phyloP scores from a whole-genome alignment of 2,113 vertebrate species.

The Beaufortia kweichowensis region DNA sequence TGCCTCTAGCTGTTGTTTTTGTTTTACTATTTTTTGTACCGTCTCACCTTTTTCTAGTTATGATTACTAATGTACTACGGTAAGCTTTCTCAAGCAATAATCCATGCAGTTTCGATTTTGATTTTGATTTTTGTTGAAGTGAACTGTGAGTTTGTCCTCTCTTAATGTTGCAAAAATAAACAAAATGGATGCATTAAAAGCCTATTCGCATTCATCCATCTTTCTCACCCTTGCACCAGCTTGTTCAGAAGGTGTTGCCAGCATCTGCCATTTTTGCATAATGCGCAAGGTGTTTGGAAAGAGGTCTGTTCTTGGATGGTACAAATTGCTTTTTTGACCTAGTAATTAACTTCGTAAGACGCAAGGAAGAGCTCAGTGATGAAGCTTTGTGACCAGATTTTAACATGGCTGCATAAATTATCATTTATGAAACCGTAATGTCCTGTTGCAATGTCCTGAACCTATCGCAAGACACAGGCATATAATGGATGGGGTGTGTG shows the following conservation, averaged over 20 bases:
- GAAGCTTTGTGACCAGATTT: slow-evolving; percentile 71
- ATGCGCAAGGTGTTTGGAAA: slow-evolving; percentile 72
- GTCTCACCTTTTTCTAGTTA: not conserved
- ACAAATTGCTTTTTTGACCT: slow-evolving; percentile 83
- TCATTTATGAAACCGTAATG: slow-evolving; percentile 74
- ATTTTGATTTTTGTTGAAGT: not conserved
- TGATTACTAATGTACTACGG: not conserved
- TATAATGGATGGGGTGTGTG: slow-evolving; percentile 55
- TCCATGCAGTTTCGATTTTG: too few species aligned
- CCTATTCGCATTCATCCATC: slow-evolving; percentile 44
- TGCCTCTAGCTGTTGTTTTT: slow-evolving; percentile 49
- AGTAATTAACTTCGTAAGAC: slow-evolving; percentile 76
- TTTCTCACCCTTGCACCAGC: slow-evolving; percentile 66
- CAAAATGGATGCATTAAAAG: slow-evolving; percentile 55
- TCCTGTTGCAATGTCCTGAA: slow-evolving; percentile 67
- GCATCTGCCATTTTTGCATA: slow-evolving; percentile 80
- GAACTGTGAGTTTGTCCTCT: slow-evolving; percentile 44
- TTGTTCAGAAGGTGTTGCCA: slow-evolving; percentile 74
- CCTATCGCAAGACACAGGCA: slow-evolving; percentile 50
- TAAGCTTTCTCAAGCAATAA: not conserved
- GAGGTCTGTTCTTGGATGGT: slow-evolving; percentile 68
- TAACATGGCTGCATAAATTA: slow-evolving; percentile 73
- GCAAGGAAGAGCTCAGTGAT: slow-evolving; percentile 68
- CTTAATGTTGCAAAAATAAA: slow-evolving; percentile 45
- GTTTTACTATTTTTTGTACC: slow-evolving; percentile 21